These are phyloP conservation scores for Hafferia zeledoni DNA, from an alignment of 2,797 vertebrate species.

Conservation along the genomic window DNA sequence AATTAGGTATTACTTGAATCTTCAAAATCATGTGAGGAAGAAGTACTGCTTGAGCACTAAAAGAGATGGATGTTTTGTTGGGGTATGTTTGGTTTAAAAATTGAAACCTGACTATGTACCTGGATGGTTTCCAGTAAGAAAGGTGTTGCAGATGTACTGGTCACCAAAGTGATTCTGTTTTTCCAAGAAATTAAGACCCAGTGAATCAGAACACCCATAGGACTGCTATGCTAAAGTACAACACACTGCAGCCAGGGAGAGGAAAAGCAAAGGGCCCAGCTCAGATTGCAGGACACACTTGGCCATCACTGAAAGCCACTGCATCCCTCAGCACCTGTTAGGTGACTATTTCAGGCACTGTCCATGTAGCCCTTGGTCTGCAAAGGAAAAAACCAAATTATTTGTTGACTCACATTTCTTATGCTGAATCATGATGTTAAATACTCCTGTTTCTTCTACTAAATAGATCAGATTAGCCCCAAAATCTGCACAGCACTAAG, in stretches of 20 bases:
- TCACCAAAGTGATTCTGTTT: neutral
- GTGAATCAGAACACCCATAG: neutral
- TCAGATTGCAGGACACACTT: neutral
- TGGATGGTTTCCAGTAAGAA: neutral
- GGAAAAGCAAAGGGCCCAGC: neutral
- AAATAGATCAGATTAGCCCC: neutral
- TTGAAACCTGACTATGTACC: neutral
- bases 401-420: neutral
- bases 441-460: neutral
- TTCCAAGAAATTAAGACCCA: neutral
- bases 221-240: rapidly evolving
- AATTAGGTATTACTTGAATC: neutral
- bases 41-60: neutral
- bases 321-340: neutral
- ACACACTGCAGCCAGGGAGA: neutral
- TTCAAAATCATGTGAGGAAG: neutral
- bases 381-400: neutral
- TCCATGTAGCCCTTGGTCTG: rapidly evolving
- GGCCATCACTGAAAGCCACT: neutral
- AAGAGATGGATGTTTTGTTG: neutral
- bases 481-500: neutral
- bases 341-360: neutral
- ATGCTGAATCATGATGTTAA: neutral
- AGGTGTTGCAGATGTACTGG: neutral
- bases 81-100: neutral